These are phyloP conservation scores for Dendronephthya gigantea DNA, from an alignment of 64 coral and sea anemone genomes.

Conservation along the genomic window DNA sequence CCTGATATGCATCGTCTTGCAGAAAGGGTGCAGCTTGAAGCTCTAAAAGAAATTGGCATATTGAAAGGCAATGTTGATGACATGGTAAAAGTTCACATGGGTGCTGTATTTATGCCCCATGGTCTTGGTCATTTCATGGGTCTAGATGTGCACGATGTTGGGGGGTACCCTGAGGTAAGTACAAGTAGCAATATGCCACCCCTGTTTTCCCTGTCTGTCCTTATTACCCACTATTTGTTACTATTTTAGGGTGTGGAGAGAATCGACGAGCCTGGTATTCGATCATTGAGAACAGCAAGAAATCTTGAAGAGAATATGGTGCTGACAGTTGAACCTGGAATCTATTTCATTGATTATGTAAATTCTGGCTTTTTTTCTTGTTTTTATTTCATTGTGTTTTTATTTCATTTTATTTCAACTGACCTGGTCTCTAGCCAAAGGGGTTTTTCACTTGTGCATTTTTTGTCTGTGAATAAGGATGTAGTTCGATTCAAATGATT, in stretches of 20 bases:
- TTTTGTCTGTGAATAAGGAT: no score
- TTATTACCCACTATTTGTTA: neutral
- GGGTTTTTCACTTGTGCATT: no score
- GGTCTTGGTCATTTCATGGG: conserved; percentile 96
- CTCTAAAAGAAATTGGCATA: conserved; percentile 62
- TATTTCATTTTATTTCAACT: no score
- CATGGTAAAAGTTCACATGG: conserved; percentile 76
- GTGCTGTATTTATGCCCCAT: conserved; percentile 87
- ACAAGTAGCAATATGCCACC: no score
- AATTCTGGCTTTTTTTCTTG: neutral
- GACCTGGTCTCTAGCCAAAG: no score
- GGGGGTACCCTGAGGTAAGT: conserved; percentile 74
- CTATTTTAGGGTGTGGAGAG: conserved; percentile 57
- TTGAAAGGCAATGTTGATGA: conserved; percentile 72
- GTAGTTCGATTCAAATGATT: no score
- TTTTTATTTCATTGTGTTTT: no score
- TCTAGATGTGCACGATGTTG: conserved; percentile 72
- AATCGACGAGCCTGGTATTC: conserved; percentile 70
- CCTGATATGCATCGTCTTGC: conserved; percentile 89
- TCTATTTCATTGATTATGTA: conserved; percentile 76
- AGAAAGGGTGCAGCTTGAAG: conserved; percentile 52
- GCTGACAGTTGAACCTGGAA: conserved; percentile 79
- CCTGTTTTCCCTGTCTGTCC: neutral
- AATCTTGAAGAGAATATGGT: conserved; percentile 64
- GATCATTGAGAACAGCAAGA: conserved; percentile 53